Conservation (phyloP, 2,113 vertebrate species). For the Brienomyrus longianalis region DNA sequence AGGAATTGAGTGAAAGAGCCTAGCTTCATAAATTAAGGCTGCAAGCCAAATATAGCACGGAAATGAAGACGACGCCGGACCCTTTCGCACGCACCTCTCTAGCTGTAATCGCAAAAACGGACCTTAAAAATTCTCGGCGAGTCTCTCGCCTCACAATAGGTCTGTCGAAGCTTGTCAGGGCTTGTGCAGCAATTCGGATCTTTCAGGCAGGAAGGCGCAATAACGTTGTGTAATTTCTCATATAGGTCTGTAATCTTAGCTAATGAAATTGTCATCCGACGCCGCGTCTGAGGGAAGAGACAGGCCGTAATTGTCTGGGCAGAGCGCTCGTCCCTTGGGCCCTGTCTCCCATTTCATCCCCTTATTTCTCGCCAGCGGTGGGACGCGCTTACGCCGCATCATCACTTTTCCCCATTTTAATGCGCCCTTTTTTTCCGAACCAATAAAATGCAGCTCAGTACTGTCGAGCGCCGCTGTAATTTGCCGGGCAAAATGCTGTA, state of each 20-base stretch:
- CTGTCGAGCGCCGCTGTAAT: neutral
- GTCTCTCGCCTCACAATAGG: conserved; percentile 37
- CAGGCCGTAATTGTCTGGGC: conserved; percentile 51
- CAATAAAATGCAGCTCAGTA: conserved; percentile 21
- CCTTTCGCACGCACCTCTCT: neutral
- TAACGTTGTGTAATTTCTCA: conserved; percentile 51
- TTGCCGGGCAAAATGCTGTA: neutral
- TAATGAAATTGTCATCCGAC: conserved; percentile 65
- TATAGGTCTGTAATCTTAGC: conserved; percentile 55
- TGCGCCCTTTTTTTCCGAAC: neutral
- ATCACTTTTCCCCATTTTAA: conserved; percentile 41
- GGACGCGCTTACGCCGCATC: conserved; percentile 43
- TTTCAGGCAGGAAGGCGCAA: conserved; percentile 49
- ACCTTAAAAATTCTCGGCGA: conserved; percentile 33
- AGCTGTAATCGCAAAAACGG: neutral
- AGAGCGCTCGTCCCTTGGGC: conserved; percentile 45
- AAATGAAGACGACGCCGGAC: conserved; percentile 21
- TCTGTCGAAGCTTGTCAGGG: conserved; percentile 47
- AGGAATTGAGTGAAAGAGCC: conserved; percentile 39
- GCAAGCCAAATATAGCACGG: conserved; percentile 30
- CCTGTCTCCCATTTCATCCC: conserved; percentile 52
- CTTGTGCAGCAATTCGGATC: conserved; percentile 40
- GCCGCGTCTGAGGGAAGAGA: conserved; percentile 45
- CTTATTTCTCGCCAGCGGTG: conserved; percentile 47
- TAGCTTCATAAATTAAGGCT: conserved; percentile 44